A percentile compares a stretch with the other conserved stretches of the same genome.
Conservation (phyloP, 2,113 vertebrate genomes). For the Sciurus niger region DNA sequence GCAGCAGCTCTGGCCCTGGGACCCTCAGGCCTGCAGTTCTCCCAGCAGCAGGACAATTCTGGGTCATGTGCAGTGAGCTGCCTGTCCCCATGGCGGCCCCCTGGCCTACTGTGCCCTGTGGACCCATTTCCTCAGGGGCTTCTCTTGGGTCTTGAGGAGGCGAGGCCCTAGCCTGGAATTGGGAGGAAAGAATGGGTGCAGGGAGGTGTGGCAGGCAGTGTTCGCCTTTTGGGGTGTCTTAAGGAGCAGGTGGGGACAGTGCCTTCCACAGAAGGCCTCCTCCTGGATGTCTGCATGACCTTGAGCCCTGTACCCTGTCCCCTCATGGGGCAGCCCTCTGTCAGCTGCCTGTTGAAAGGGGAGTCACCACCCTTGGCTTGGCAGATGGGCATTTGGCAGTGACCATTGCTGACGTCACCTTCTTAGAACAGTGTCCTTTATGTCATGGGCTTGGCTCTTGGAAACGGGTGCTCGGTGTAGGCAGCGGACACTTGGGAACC, state of each 20-base stretch:
- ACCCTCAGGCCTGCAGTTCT: not conserved
- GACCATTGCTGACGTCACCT: slow-evolving; percentile 33
- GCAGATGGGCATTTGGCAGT: not conserved
- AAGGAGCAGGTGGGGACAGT: no score
- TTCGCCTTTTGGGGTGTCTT: no score
- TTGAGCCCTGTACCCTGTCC: no score
- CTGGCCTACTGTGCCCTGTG: not conserved
- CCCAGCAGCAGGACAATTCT: not conserved
- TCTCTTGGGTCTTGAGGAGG: no score
- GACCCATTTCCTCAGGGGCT: not conserved
- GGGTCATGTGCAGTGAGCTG: no score
- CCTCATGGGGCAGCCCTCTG: not conserved
- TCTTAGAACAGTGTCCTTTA: slow-evolving; percentile 80
- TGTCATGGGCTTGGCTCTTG: slow-evolving; percentile 79
- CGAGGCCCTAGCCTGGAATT: not conserved
- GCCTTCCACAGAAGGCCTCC: not conserved
- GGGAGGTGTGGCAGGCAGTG: not conserved
- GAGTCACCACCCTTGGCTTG: not conserved
- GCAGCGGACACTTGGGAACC: no score
- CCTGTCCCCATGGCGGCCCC: not conserved
- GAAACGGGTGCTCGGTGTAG: not conserved
- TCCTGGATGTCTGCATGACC: no score
- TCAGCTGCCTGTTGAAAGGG: not conserved
- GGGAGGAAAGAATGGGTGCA: no score
- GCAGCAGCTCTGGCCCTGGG: not conserved